Evolutionary conservation across 2,888 invertebrate genomes (phyloP), one percentile per base, ranked within the genome.

Genomic region (Platynereis dumerilii): DNA sequence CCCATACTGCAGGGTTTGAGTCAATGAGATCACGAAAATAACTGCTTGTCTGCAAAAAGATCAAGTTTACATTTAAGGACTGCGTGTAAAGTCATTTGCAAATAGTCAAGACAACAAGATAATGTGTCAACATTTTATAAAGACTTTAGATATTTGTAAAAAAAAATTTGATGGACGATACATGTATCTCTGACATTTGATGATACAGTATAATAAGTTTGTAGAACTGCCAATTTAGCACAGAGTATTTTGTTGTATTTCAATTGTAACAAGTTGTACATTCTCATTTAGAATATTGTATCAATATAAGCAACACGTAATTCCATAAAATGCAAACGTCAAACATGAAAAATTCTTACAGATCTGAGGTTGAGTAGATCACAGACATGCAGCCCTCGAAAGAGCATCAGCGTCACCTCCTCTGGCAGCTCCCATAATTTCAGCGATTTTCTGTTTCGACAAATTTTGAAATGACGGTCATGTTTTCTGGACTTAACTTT

Each of bases 401-500:
- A 69, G 17, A 82, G 70, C 65, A 73, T 74, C 2, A 81, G 61
- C 17, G 80, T 53, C 1, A 82, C 66, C 69, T 80, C 80, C 55
- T 79, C 77, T 45, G 82, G 81, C 5, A 82, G 69, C 52, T 76
- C 74, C 78, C 79, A 80, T n/a, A 69, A 34, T 34, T 34, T 34
- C 5, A 34, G 7, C 5, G 34, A 7, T 34, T 34, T 64, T 34
- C 34, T 34, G 34, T 34, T 34, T 34, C 34, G 34, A 34, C 34
- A 34, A 34, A 34, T 12, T 34, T 34, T 34, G 34, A 34, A 34
- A n/a, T n/a, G n/a, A 7, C 12, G 34, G 12, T 34, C 34, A 34
- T 34, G 12, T 34, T 34, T 34, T 7, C 7, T 7, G 12, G 5
- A 7, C 12, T 34, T 34, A 12, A 34, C 34, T n/a, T n/a, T n/a